Evolutionary conservation across 2,888 invertebrate species (phyloP).

Genomic region (Helobdella robusta): DNA sequence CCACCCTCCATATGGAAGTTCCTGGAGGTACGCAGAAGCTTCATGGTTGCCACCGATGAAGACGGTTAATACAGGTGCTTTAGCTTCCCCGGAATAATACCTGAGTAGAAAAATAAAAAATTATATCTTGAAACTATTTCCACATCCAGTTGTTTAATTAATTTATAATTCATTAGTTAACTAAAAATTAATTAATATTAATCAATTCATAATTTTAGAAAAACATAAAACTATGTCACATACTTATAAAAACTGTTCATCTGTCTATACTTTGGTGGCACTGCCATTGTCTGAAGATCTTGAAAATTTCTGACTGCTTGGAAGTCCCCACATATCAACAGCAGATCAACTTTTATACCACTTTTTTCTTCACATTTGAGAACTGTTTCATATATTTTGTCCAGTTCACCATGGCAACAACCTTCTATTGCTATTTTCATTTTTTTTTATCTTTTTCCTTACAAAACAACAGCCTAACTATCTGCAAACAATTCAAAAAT

Average conservation of each 20-base stretch:
- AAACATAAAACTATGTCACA: slow-evolving; percentile 32
- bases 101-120: slow-evolving; percentile 54
- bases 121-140: not conserved
- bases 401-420: slow-evolving; percentile 94
- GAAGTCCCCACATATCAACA: slow-evolving; percentile 96
- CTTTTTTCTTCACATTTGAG: slow-evolving; percentile 64
- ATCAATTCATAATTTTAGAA: not conserved
- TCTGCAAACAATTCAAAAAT: not conserved
- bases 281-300: slow-evolving; percentile 86
- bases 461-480: not conserved
- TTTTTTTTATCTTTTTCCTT: no score
- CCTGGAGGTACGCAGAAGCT: slow-evolving; percentile 85
- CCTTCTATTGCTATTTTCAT: slow-evolving; percentile 72
- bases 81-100: slow-evolving; percentile 82
- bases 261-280: slow-evolving; percentile 77
- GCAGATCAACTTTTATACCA: slow-evolving; percentile 69
- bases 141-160: not conserved
- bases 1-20: slow-evolving; percentile 95
- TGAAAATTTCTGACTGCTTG: slow-evolving; percentile 81
- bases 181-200: not conserved
- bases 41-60: slow-evolving; percentile 99
- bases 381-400: slow-evolving; percentile 82
- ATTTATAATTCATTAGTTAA: not conserved
- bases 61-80: slow-evolving; percentile 80
- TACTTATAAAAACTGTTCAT: slow-evolving; percentile 89